These are phyloP conservation scores for Scaeva pyrastri DNA, from an alignment of 2,888 invertebrate species.

Conservation along the genomic window DNA sequence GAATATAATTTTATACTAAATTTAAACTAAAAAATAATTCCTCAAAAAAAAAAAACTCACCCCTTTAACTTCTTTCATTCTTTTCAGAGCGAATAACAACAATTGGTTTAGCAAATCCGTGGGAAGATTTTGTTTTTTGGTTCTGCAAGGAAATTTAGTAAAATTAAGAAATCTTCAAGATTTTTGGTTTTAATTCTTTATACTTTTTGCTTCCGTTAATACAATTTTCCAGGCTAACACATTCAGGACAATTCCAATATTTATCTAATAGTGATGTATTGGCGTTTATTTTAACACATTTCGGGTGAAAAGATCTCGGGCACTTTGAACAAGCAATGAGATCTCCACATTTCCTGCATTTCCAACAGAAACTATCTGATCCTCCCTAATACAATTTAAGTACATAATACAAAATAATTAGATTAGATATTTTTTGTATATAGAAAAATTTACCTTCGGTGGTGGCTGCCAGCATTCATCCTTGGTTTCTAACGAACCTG, in stretches of 20 bases:
- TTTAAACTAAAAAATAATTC: too few relatives aligned
- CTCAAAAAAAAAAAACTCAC: conserved; percentile 83
- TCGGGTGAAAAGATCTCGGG: conserved; percentile 92
- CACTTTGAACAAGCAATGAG: conserved; percentile 91
- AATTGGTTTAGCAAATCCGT: conserved; percentile 89
- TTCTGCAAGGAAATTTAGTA: conserved; percentile 75
- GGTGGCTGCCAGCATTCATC: conserved; percentile 79
- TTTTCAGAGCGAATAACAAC: conserved; percentile 90
- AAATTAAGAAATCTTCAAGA: background rate
- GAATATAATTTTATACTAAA: too few relatives aligned
- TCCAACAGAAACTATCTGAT: conserved; percentile 94
- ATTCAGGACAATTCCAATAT: conserved; percentile 95
- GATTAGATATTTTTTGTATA: background rate
- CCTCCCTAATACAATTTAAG: conserved; percentile 82
- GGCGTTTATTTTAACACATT: conserved; percentile 87
- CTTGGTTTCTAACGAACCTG: conserved; percentile 75
- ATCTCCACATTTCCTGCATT: conserved; percentile 91
- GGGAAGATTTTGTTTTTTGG: conserved; percentile 80
- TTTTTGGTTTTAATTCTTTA: background rate
- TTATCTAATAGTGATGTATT: conserved; percentile 80
- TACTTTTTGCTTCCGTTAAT: conserved; percentile 80
- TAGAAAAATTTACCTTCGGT: conserved; percentile 78
- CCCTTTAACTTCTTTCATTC: conserved; percentile 92
- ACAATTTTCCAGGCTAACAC: conserved; percentile 87
- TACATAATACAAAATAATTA: background rate